phyloP scores from a whole-genome alignment of 2,113 vertebrate genomes.

The Apodemus speciosus region DNA sequence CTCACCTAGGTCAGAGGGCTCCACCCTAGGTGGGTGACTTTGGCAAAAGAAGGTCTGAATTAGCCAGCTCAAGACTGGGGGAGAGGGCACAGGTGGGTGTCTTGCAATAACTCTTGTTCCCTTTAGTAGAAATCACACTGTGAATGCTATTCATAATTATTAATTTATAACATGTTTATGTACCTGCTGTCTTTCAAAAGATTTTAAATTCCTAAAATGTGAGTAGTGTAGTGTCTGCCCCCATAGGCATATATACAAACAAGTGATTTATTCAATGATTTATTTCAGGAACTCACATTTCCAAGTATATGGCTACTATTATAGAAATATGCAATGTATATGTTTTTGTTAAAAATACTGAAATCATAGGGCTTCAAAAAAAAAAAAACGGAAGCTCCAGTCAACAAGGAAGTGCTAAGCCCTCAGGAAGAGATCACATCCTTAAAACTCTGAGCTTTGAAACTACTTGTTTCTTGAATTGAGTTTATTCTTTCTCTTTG shows the following conservation, averaged over 20 bases:
- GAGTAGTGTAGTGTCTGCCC: background rate
- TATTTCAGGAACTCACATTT: background rate
- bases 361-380: conserved; percentile 19
- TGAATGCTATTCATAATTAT: background rate
- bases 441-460: conserved; percentile 40
- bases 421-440: conserved; percentile 38
- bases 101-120: background rate
- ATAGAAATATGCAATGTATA: background rate
- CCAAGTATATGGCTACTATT: conserved; percentile 4
- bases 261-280: background rate
- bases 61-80: too few relatives aligned
- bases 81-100: too few relatives aligned
- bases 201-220: background rate
- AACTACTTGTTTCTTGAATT: background rate
- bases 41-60: too few relatives aligned
- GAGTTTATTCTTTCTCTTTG: background rate
- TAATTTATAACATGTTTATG: background rate
- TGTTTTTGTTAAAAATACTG: conserved; percentile 40
- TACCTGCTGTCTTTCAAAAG: conserved; percentile 14
- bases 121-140: background rate
- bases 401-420: conserved; percentile 25
- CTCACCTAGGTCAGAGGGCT: too few relatives aligned
- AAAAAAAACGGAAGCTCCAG: background rate
- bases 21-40: too few relatives aligned
- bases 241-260: background rate